Evolutionary conservation across 2,113 vertebrate genomes (phyloP).

Genomic region (Etia nguti): DNA sequence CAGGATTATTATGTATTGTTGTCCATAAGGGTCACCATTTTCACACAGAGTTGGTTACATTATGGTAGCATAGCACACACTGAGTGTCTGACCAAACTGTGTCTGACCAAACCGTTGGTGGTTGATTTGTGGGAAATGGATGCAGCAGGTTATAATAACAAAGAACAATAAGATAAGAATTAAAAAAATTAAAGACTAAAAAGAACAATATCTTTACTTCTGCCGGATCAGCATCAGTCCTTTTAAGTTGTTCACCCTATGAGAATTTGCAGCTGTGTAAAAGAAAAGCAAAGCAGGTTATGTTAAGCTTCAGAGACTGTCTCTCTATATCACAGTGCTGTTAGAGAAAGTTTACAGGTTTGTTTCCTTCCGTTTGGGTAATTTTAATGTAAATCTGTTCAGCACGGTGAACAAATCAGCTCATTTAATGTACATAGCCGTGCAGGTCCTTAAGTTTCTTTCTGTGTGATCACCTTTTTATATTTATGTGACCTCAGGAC

Average conservation of each 20-base stretch:
- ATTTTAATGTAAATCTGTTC: background rate
- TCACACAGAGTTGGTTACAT: background rate
- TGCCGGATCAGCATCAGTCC: background rate
- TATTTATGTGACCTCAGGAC: background rate
- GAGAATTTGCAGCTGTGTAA: background rate
- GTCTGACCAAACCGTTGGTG: background rate
- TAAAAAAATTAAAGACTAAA: background rate
- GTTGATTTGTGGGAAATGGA: background rate
- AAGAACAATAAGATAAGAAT: background rate
- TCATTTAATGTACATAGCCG: background rate
- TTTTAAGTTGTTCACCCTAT: background rate
- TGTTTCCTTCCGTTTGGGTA: background rate
- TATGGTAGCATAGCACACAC: background rate
- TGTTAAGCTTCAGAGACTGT: background rate
- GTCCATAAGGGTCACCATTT: background rate
- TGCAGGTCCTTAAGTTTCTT: background rate
- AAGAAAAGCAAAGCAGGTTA: background rate
- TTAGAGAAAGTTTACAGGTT: background rate
- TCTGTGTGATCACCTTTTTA: background rate
- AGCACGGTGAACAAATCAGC: background rate
- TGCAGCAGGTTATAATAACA: background rate
- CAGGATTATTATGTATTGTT: background rate
- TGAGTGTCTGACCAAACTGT: background rate
- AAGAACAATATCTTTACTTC: background rate
- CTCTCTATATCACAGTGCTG: background rate